These are phyloP conservation scores for Falcaria lacertinaria DNA, from an alignment of 2,888 invertebrate species.

Conservation along the genomic window DNA sequence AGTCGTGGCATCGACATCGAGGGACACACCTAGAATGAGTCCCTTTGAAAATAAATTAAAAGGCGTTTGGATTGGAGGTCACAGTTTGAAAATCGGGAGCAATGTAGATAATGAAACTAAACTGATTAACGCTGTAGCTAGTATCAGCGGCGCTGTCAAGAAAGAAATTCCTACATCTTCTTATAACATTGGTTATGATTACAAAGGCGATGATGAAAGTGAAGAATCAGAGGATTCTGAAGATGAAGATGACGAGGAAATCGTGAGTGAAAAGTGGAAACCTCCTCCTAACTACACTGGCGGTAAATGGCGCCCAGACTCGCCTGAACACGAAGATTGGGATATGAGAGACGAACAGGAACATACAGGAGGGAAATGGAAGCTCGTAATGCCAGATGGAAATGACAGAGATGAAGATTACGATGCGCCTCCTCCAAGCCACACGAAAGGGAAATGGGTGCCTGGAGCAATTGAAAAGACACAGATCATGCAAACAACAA, in stretches of 20 bases:
- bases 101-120: conserved; percentile 81
- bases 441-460: conserved; percentile 91
- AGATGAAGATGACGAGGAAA: conserved; percentile 78
- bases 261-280: conserved; percentile 85
- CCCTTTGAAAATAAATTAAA: conserved; percentile 66
- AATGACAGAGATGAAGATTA: conserved; percentile 72
- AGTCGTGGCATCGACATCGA: conserved; percentile 52
- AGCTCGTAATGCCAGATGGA: conserved; percentile 58
- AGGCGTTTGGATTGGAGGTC: conserved; percentile 82
- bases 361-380: conserved; percentile 84
- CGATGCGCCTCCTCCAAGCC: conserved; percentile 82
- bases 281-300: conserved; percentile 78
- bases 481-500: conserved; percentile 76
- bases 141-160: conserved; percentile 77
- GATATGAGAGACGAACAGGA: conserved; percentile 66
- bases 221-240: conserved; percentile 81
- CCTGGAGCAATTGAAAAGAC: conserved; percentile 81
- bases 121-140: conserved; percentile 82
- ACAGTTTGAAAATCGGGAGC: conserved; percentile 75
- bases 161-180: conserved; percentile 69
- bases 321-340: conserved; percentile 79
- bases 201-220: conserved; percentile 67
- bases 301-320: conserved; percentile 69
- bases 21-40: conserved; percentile 57
- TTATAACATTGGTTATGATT: conserved; percentile 61